A percentile compares a stretch with the other conserved stretches of the same genome.
These are phyloP conservation scores for Ictalurus punctatus DNA, from an alignment of 2,113 vertebrate species.

Conservation along the genomic window DNA sequence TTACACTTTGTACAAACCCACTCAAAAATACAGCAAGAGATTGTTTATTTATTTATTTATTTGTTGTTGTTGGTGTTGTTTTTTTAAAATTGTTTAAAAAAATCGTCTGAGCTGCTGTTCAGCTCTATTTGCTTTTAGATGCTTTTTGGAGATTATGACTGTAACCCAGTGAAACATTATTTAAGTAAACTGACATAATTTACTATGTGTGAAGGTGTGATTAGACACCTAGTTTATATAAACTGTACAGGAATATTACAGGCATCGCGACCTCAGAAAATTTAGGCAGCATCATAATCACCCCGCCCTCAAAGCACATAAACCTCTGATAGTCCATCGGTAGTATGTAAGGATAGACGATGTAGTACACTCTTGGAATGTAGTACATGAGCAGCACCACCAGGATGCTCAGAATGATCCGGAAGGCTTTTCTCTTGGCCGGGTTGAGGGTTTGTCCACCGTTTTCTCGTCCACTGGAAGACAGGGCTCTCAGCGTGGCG, in stretches of 20 bases:
- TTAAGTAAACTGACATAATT: neutral
- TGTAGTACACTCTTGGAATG: neutral
- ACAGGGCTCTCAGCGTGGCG: neutral
- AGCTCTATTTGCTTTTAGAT: neutral
- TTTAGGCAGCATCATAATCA: constrained; percentile 20
- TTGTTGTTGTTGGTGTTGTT: too few relatives aligned
- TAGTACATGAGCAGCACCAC: neutral
- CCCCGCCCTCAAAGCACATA: neutral
- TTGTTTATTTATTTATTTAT: too few relatives aligned
- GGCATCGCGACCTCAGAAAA: neutral
- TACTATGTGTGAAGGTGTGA: neutral
- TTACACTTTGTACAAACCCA: too few relatives aligned
- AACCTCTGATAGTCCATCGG: neutral
- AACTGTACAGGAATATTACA: constrained; percentile 20
- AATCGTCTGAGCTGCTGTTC: too few relatives aligned
- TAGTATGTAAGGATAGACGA: neutral
- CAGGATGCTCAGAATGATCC: constrained; percentile 26
- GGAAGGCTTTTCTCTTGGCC: constrained; percentile 43
- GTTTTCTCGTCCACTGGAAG: neutral
- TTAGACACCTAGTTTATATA: constrained; percentile 3
- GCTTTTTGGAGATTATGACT: neutral
- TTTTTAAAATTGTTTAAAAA: too few relatives aligned
- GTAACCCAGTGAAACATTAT: neutral
- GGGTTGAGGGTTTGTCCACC: neutral
- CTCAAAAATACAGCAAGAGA: too few relatives aligned